Evolutionary conservation across 2,797 vertebrate genomes (phyloP), one percentile per base, ranked within the genome.

Genomic region (Salmo trutta): DNA sequence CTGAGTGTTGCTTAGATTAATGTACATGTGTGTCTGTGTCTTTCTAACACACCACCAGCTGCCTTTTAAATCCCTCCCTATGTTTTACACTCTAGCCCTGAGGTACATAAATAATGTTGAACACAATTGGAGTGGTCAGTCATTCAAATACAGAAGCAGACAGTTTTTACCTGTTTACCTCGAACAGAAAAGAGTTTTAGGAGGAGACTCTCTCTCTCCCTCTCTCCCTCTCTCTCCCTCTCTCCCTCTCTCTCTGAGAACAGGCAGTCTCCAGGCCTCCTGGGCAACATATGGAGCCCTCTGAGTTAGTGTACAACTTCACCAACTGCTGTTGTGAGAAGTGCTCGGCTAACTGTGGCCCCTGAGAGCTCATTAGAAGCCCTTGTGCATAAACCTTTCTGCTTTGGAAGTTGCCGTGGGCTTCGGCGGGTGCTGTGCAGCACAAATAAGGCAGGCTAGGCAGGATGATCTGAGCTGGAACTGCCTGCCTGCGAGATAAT

Each of bases 331-430:
- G 91, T 91, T 90, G 89, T 91, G 91, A 90, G 88, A 90, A 93
- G 90, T 86, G 91, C 82, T 79, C 81, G 82, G 77, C 89, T 91
- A 90, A 91, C 90, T 86, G 89, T 79, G 82, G 89, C 94, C 94
- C 93, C 86, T 85, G 93, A 95, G 94, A 95, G 93, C 94, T 94
- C 92, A 95, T 95, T 95, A 95, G 91, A 92, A 90, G 88, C 90
- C 93, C 91, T 92, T 80, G 92, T 93, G 92, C 92, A 89, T 91
- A 91, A 92, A 91, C 86, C 87, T 89, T 86, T 88, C 91, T 64
- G 59, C 59, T 64, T 92, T 89, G 89, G 87, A 94, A 91, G 93
- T 91, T 90, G 93, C 93, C 92, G 80, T 92, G 90, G 93, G 94
- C 94, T 92, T 91, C 90, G 92, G 93, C 92, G 80, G 92, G 89